Evolutionary conservation across 2,888 invertebrate species (phyloP).

Genomic region (Rotaria magnacalcarata): DNA sequence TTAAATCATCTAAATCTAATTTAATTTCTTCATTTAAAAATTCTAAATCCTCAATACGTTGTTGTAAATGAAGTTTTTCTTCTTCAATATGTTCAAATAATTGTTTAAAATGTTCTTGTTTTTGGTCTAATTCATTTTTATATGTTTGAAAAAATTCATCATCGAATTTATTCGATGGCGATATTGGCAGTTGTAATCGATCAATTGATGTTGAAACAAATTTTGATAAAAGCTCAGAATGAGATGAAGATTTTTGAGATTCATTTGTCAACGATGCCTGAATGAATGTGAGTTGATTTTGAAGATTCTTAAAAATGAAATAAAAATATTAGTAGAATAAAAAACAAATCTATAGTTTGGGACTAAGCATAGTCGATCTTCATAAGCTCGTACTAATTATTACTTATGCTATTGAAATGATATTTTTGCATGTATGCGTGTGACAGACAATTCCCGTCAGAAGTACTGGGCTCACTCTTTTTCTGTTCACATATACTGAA

Average conservation of each 20-base stretch:
- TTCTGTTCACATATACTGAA: no score
- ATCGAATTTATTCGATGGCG: background rate
- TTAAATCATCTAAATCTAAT: slow-evolving; percentile 28
- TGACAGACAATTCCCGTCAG: no score
- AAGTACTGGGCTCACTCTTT: no score
- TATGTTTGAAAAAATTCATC: background rate
- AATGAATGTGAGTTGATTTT: background rate
- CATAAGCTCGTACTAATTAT: no score
- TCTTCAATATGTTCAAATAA: background rate
- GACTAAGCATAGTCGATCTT: no score
- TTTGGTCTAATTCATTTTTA: slow-evolving; percentile 19
- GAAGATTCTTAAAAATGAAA: background rate
- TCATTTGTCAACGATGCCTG: background rate
- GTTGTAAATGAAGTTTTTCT: background rate
- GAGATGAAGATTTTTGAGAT: background rate
- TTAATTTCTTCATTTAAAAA: slow-evolving; percentile 31
- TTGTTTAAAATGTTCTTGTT: background rate
- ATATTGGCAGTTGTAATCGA: background rate
- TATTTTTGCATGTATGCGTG: no score
- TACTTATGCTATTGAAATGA: no score
- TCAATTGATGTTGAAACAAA: background rate
- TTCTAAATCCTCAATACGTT: slow-evolving; percentile 35
- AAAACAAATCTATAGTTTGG: no score
- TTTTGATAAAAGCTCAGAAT: background rate
- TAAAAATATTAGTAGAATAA: background rate